Percentiles rank a stretch among this genome's conserved stretches.
Conservation (phyloP, 2,888 invertebrate species). For the Linhomoeus sp. region DNA sequence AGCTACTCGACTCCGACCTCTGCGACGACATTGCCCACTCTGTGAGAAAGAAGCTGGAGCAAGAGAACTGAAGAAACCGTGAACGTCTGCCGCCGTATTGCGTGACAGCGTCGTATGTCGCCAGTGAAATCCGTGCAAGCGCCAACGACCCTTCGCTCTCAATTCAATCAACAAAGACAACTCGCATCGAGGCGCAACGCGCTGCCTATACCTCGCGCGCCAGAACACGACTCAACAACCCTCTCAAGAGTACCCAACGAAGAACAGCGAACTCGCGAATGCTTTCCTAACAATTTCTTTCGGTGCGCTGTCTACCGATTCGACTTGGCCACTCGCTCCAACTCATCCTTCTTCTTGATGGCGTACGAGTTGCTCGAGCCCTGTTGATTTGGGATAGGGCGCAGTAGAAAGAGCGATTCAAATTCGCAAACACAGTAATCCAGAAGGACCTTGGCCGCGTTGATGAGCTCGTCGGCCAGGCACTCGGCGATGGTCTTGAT, state of each 20-base stretch:
- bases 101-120: no score
- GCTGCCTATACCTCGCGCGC: no score
- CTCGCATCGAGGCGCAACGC: no score
- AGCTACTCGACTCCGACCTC: conserved; percentile 10
- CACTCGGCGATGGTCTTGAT: conserved; percentile 99
- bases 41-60: conserved; percentile 1
- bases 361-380: conserved; percentile 99
- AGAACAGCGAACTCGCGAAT: no score
- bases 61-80: background rate
- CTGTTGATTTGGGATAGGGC: conserved; percentile 28
- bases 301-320: conserved; percentile 64
- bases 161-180: no score
- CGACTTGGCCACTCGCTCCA: conserved; percentile 99
- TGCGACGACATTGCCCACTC: conserved; percentile 11
- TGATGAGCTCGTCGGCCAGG: conserved; percentile 97
- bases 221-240: no score
- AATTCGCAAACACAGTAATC: no score
- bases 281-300: background rate
- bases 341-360: conserved; percentile 99
- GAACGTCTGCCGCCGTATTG: no score
- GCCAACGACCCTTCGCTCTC: no score
- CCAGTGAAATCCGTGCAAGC: no score
- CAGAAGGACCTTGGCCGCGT: conserved; percentile 94
- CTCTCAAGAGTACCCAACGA: no score
- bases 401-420: no score